Evolutionary conservation across 2,113 vertebrate genomes (phyloP), one percentile per base, ranked within the genome.

Genomic region (Lepus timidus): DNA sequence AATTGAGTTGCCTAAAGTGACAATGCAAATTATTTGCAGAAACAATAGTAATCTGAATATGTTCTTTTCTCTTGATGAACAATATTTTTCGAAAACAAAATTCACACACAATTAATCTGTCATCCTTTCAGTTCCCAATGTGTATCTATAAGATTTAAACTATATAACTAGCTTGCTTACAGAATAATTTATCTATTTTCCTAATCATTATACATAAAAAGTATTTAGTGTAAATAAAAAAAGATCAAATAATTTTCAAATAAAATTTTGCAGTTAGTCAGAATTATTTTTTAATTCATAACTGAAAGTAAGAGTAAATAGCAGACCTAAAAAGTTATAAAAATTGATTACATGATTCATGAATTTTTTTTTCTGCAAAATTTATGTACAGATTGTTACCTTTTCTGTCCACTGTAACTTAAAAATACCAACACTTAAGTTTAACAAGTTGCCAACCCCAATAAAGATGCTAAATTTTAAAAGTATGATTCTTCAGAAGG

Each of bases 401-500:
- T 88, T 92, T 90, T 44, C 36, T 79, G 82, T n/a, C 31, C 9
- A 75, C 22, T 95, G 51, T 97, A 95, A 78, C 29, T 88, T 65
- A 92, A 93, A 96, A 90, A 91, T 49, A 76, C 39, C 39, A 91
- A 61, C 39, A 51, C 61, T 82, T 82, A 85, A 93, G 49, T 75
- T 29, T 85, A 83, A 92, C 29, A 14, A 64, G 49, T 76, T 88
- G 51, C 74, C 90, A 92, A 92, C 62, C 19, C 52, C 89, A 94
- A 94, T n/a, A 86, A 95, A 97, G 62, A 75, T 70, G 88, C 74
- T 92, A 83, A 58, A 75, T 92, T 95, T 76, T 23, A 90, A 89
- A 95, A 74, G 44, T 83, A 36, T 61, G 65, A 84, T 80, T 97
- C 85, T 83, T 95, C 49, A 73, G 74, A 90, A 93, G 44, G 74